Conservation (phyloP, 2,888 invertebrate genomes). For the Pandemis cinnamomeana region DNA sequence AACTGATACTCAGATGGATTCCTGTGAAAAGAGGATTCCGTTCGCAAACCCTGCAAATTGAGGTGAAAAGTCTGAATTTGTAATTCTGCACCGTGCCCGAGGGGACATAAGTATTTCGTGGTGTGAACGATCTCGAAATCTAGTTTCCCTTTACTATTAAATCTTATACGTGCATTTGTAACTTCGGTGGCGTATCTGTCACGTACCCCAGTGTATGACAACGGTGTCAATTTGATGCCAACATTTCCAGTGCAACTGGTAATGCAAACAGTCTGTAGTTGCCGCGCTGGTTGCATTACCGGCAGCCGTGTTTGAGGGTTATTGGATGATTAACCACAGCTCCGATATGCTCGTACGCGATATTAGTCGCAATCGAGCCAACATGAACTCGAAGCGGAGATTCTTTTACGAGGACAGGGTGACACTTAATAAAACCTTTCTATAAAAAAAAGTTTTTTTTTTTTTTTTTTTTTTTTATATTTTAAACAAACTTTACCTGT, state of each 20-base stretch:
- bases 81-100: conserved; percentile 10
- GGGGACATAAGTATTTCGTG: too few species aligned
- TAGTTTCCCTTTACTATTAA: conserved; percentile 25
- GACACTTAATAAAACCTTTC: too few species aligned
- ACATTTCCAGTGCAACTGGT: not conserved
- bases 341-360: too few species aligned
- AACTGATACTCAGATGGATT: too few species aligned
- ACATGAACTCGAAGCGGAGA: not conserved
- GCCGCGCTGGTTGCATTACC: not conserved
- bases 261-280: not conserved
- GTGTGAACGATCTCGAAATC: conserved; percentile 5
- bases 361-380: too few species aligned
- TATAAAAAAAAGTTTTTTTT: too few species aligned
- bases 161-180: conserved; percentile 25
- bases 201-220: too few species aligned
- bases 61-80: conserved; percentile 24
- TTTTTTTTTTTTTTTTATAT: too few species aligned
- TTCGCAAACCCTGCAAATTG: conserved; percentile 14
- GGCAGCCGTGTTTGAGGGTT: not conserved
- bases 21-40: not conserved
- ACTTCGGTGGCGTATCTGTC: not conserved
- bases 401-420: too few species aligned
- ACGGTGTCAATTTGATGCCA: not conserved
- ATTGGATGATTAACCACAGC: not conserved
- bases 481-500: too few species aligned